Evolutionary conservation across 2,113 vertebrate species (phyloP).

Genomic region (Oncorhynchus nerka): DNA sequence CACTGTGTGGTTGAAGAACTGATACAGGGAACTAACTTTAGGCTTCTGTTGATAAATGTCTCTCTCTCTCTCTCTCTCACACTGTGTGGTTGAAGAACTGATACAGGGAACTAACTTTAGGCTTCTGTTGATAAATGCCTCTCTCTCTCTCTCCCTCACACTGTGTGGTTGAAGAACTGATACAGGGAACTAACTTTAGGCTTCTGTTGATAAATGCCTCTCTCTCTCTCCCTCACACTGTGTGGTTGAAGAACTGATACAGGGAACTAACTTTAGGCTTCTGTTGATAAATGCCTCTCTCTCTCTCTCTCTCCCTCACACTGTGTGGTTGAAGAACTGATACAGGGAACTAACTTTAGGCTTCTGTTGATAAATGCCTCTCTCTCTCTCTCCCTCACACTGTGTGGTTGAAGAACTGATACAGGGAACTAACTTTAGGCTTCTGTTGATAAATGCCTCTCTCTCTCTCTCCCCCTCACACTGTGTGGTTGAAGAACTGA

Average conservation of each 20-base stretch:
- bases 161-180: conserved; percentile 23
- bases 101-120: conserved; percentile 21
- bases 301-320: conserved; percentile 16
- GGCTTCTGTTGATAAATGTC: conserved; percentile 45
- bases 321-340: conserved; percentile 35
- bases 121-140: conserved; percentile 46
- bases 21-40: conserved; percentile 20
- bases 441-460: conserved; percentile 44
- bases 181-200: conserved; percentile 24
- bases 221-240: conserved; percentile 8
- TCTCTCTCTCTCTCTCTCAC: conserved; percentile 19
- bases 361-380: conserved; percentile 45
- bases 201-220: conserved; percentile 43
- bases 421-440: conserved; percentile 22
- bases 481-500: conserved; percentile 23
- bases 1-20: conserved; percentile 26
- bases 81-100: conserved; percentile 23
- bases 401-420: conserved; percentile 21
- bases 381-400: conserved; percentile 11
- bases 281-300: conserved; percentile 39
- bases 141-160: conserved; percentile 10
- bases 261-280: conserved; percentile 29
- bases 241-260: conserved; percentile 24
- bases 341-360: conserved; percentile 26
- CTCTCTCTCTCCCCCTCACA: conserved; percentile 9